phyloP scores from a whole-genome alignment of 2,113 vertebrate species.

The Mastomys natalensis region DNA sequence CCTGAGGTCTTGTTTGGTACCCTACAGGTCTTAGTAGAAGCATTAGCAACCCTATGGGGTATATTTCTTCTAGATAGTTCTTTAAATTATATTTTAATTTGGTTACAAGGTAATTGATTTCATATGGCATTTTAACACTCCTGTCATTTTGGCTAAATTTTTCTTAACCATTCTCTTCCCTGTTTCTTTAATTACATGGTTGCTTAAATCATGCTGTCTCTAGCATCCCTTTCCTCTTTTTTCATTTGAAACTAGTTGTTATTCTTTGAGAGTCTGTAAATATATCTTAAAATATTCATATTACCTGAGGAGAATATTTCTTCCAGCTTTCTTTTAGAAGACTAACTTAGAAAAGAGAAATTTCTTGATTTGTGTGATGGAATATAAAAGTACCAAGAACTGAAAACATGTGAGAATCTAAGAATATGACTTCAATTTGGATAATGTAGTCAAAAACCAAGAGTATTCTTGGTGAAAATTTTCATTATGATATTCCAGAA shows the following conservation, averaged over 20 bases:
- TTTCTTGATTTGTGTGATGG: background rate
- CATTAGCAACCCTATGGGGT: background rate
- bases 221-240: background rate
- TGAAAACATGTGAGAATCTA: background rate
- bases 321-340: background rate
- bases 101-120: background rate
- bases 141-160: background rate
- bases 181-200: background rate
- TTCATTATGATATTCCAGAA: slow-evolving; percentile 19
- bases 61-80: background rate
- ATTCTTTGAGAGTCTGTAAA: background rate
- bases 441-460: background rate
- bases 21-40: background rate
- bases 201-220: background rate
- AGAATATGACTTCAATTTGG: slow-evolving; percentile 13
- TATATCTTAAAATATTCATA: slow-evolving; percentile 2
- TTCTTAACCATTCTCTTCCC: background rate
- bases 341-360: background rate
- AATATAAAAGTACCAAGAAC: background rate
- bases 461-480: slow-evolving; percentile 5
- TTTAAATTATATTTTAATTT: background rate
- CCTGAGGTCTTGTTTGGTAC: background rate
- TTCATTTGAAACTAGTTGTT: background rate
- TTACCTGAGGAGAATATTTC: slow-evolving; percentile 3
- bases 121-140: background rate